Evolutionary conservation across 2,113 vertebrate genomes (phyloP).

Genomic region (Polypterus bichir): DNA sequence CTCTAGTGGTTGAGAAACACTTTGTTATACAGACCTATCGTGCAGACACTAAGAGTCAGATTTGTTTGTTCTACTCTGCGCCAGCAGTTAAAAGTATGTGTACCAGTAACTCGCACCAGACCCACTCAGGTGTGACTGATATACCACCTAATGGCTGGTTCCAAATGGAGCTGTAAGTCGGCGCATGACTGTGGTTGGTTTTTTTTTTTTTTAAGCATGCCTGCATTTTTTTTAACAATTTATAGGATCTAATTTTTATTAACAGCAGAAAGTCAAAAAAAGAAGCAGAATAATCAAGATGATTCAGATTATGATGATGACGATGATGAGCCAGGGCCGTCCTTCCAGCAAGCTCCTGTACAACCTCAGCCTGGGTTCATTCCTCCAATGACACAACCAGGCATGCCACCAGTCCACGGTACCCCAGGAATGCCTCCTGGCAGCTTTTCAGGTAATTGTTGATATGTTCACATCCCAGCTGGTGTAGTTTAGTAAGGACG

Average conservation of each 20-base stretch:
- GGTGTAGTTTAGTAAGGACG: background rate
- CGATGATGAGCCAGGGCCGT: conserved; percentile 81
- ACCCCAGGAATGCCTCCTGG: conserved; percentile 78
- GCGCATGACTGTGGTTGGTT: background rate
- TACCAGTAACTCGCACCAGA: too few relatives aligned
- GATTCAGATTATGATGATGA: conserved; percentile 92
- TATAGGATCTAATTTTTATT: background rate
- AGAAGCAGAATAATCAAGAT: conserved; percentile 74
- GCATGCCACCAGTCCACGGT: conserved; percentile 68
- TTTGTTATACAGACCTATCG: too few relatives aligned
- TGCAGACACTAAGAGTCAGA: too few relatives aligned
- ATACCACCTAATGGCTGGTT: too few relatives aligned
- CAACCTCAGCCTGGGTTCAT: conserved; percentile 74
- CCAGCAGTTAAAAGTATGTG: too few relatives aligned
- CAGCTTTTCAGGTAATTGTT: conserved; percentile 41
- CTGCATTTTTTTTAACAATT: too few relatives aligned
- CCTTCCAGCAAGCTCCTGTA: conserved; percentile 67
- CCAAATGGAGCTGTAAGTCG: too few relatives aligned
- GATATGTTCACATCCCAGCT: background rate
- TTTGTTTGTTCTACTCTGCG: too few relatives aligned
- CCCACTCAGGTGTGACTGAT: too few relatives aligned
- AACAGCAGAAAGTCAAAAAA: conserved; percentile 78
- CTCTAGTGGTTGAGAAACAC: too few relatives aligned
- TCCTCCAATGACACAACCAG: conserved; percentile 78
- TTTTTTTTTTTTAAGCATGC: background rate